Conservation (phyloP, 2,113 vertebrate species). For the Capreolus pygargus region DNA sequence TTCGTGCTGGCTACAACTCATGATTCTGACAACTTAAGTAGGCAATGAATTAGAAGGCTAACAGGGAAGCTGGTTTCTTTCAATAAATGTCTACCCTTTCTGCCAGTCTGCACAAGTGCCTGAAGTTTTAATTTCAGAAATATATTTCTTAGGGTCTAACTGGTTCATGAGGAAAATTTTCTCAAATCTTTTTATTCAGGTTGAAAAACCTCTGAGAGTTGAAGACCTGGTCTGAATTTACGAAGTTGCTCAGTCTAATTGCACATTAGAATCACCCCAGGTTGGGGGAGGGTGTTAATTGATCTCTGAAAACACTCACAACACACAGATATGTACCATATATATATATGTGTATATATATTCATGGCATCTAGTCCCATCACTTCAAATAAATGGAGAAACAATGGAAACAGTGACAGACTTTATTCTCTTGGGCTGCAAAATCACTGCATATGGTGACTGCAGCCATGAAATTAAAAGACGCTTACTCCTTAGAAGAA, state of each 20-base stretch:
- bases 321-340: neutral
- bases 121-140: slow-evolving; percentile 10
- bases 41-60: neutral
- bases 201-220: neutral
- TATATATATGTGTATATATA: neutral
- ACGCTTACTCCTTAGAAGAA: neutral
- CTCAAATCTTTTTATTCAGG: neutral
- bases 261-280: neutral
- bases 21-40: neutral
- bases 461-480: neutral
- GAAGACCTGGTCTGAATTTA: neutral
- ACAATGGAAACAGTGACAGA: neutral
- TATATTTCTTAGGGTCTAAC: neutral
- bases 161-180: neutral
- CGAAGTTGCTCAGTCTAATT: neutral
- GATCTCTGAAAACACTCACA: neutral
- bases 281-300: neutral
- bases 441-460: neutral
- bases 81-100: neutral
- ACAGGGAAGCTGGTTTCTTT: neutral
- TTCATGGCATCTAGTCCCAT: neutral
- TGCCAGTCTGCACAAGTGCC: neutral
- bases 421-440: neutral
- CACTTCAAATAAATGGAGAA: neutral
- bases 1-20: neutral